phyloP scores from a whole-genome alignment of 2,113 vertebrate genomes.

The Accipiter cooperii region DNA sequence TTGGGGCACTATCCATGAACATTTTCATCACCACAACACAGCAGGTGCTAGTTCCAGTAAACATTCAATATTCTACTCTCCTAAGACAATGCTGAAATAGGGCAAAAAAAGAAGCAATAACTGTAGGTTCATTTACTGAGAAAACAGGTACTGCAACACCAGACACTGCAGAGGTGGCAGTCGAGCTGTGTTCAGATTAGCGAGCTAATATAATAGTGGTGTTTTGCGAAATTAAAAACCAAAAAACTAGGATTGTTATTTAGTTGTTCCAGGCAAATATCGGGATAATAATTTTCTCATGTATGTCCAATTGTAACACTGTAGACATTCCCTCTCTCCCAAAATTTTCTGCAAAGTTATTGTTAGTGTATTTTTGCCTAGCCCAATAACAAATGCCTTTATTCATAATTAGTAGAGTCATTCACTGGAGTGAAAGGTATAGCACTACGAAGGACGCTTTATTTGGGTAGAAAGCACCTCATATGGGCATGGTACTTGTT shows the following conservation, averaged over 20 bases:
- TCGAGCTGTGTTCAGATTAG: neutral
- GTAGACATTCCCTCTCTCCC: neutral
- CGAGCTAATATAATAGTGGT: rapidly evolving
- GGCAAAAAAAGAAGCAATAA: rapidly evolving
- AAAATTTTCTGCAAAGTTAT: neutral
- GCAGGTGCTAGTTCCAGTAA: neutral
- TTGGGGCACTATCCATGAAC: neutral
- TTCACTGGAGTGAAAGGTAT: neutral
- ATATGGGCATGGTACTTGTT: neutral
- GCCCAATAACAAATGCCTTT: neutral
- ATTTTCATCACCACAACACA: neutral
- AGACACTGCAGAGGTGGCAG: neutral
- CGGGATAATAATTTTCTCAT: neutral
- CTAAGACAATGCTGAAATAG: neutral
- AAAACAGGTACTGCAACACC: neutral
- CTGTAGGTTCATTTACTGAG: neutral
- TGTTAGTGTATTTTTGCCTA: neutral
- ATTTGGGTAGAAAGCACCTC: neutral
- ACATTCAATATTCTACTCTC: neutral
- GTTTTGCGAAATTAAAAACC: neutral
- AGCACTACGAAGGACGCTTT: rapidly evolving
- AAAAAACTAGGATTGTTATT: neutral
- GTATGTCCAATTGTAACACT: neutral
- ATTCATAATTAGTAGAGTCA: neutral
- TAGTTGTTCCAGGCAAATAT: neutral